phyloP scores from a whole-genome alignment of 2,797 vertebrate genomes.

The Pseudochaenichthys georgianus region DNA sequence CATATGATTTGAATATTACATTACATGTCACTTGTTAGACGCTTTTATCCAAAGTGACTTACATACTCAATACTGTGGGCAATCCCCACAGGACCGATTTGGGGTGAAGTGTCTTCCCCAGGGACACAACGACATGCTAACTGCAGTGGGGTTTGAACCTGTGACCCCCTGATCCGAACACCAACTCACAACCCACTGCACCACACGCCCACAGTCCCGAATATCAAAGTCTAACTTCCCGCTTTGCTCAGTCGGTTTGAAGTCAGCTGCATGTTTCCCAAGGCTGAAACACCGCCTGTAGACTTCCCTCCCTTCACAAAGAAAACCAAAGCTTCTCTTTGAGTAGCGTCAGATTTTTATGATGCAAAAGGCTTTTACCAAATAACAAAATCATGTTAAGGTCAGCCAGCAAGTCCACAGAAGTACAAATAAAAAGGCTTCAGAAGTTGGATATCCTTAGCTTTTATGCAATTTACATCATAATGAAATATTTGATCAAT shows the following conservation, averaged over 20 bases:
- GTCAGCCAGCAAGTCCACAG: background rate
- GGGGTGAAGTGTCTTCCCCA: too few relatives aligned
- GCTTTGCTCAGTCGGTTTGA: conserved; percentile 29
- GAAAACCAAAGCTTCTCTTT: conserved; percentile 26
- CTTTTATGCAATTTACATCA: conserved; percentile 11
- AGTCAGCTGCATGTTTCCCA: conserved; percentile 25
- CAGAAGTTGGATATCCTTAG: background rate
- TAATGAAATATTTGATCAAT: conserved; percentile 19
- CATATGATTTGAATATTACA: conserved; percentile 31
- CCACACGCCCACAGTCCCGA: too few relatives aligned
- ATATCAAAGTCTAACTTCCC: conserved; percentile 44
- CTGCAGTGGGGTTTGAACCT: too few relatives aligned
- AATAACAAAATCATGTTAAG: background rate
- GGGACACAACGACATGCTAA: too few relatives aligned
- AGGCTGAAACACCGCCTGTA: conserved; percentile 21
- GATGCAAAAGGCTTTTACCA: background rate
- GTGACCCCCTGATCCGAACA: too few relatives aligned
- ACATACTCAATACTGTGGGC: too few relatives aligned
- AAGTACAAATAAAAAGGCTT: background rate
- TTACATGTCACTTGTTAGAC: too few relatives aligned
- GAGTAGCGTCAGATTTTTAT: conserved; percentile 25
- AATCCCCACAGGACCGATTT: too few relatives aligned
- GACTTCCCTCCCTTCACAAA: conserved; percentile 33
- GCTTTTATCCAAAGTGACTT: too few relatives aligned
- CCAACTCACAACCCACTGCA: too few relatives aligned